Evolutionary conservation across 2,888 invertebrate species (phyloP).

Genomic region (Leucophora obtusa): DNA sequence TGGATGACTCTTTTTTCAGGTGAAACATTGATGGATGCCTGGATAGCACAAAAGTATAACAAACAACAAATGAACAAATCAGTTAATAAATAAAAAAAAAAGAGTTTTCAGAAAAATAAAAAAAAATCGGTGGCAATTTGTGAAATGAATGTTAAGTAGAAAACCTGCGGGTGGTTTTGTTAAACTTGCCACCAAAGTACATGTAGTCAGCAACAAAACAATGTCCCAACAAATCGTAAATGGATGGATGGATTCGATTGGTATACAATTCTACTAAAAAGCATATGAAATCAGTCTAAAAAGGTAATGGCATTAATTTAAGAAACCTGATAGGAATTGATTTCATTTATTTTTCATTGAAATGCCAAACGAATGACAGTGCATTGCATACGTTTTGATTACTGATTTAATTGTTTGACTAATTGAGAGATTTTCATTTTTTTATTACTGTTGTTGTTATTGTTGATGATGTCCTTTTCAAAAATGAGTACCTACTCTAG

Average conservation of each 20-base stretch:
- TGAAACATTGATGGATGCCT: conserved; percentile 61
- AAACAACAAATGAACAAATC: conserved; percentile 52
- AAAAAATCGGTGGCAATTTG: conserved; percentile 64
- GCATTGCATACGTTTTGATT: conserved; percentile 68
- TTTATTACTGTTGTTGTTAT: conserved; percentile 27
- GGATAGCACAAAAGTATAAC: conserved; percentile 60
- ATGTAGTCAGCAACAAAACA: conserved; percentile 1
- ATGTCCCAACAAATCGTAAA: conserved; percentile 22
- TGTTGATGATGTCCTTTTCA: not conserved
- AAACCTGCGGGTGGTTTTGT: conserved; percentile 68
- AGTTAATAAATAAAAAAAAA: conserved; percentile 55
- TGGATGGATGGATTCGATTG: conserved; percentile 15
- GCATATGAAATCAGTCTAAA: conserved; percentile 25
- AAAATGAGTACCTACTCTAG: not conserved
- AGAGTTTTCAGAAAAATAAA: conserved; percentile 52
- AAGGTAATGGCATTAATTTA: conserved; percentile 63
- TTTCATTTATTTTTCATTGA: conserved; percentile 44
- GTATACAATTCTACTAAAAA: not conserved
- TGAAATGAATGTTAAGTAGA: conserved; percentile 66
- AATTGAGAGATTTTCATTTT: conserved; percentile 75
- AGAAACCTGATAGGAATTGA: conserved; percentile 59
- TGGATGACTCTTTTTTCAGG: conserved; percentile 47
- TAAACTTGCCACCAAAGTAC: conserved; percentile 63
- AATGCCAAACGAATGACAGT: conserved; percentile 40
- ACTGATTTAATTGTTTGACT: conserved; percentile 78